Percentiles rank a stretch among this genome's conserved stretches.
Evolutionary conservation across 30 jellyfish, hydroid and myxozoan genomes (phyloP).

Genomic region (Morbakka virulenta): DNA sequence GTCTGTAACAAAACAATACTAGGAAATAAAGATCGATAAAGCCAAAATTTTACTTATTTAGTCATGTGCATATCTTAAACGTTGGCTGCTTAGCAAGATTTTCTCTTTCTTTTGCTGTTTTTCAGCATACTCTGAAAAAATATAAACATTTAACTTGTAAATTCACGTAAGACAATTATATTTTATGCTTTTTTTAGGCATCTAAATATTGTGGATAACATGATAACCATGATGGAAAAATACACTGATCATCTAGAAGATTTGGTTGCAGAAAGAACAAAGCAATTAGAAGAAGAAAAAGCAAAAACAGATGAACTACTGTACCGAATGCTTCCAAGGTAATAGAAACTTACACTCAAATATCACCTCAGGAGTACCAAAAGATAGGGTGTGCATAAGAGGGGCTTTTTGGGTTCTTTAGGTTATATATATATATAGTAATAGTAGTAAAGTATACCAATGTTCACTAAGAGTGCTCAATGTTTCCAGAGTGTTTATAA

Average conservation of each 20-base stretch:
- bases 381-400: no score
- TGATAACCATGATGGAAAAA: constrained; percentile 92
- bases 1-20: no score
- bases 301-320: constrained; percentile 73
- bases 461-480: no score
- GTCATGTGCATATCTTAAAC: background rate
- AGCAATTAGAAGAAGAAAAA: constrained; percentile 83
- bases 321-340: constrained; percentile 91
- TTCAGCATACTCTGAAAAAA: no score
- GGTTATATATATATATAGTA: no score
- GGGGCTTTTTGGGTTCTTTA: no score
- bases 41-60: background rate
- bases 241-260: constrained; percentile 87
- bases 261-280: constrained; percentile 79
- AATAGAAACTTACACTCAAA: background rate
- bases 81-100: background rate
- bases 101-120: background rate
- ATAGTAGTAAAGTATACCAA: no score
- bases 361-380: background rate
- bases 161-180: no score
- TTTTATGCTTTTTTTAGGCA: constrained; percentile 62
- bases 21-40: background rate
- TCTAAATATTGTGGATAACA: constrained; percentile 75
- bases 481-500: no score
- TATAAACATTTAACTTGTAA: background rate